Base-by-base conservation (phyloP, 2,113 vertebrate species). In the Caretta caretta region DNA sequence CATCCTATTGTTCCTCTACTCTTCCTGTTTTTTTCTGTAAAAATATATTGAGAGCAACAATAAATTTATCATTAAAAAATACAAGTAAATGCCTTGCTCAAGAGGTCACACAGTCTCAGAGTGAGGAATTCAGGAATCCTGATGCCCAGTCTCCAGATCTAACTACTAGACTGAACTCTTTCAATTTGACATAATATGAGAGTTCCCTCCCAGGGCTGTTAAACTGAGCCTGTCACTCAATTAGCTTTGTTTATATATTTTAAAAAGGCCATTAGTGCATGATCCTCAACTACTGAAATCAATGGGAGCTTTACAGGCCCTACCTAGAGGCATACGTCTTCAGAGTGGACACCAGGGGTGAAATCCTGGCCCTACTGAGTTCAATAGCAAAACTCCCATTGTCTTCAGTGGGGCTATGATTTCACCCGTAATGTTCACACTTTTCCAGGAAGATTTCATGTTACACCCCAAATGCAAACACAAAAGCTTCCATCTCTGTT, bases 1-100 rank as follows among this genome's bases (percentile, higher is more conserved):
- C 46, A 19, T 8, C 80, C n/a, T 0, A 0, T 46, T 53, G 19
- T 19, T 5, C 10, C 92, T 51, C 49, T 82, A 72, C 1, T 62
- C 90, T 69, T 35, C 31, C 10, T 86, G 56, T 8, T n/a, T 6
- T 86, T 89, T n/a, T 16, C 53, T 84, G 29, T 78, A 89, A 78
- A 27, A 69, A 50, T 5, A 83, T 22, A 88, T 8, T 19, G 13
- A 85, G 4, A 3, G 51, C 69, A 76, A 87, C 2, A 72, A 72
- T 38, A 72, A 10, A 72, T 2, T n/a, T 49, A 88, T 29, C 91
- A n/a, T 53, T 46, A 31, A 90, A 93, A 85, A 62, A 53, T 2
- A 16, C 4, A 72, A 72, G 9, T 22, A 76, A 84, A 75, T 25
- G 86, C 51, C 27, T 51, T 83, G 46, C 17, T 88, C 62, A 76